These are phyloP conservation scores for Pocillopora damicornis DNA, from an alignment of 64 coral and sea anemone species.

Conservation along the genomic window DNA sequence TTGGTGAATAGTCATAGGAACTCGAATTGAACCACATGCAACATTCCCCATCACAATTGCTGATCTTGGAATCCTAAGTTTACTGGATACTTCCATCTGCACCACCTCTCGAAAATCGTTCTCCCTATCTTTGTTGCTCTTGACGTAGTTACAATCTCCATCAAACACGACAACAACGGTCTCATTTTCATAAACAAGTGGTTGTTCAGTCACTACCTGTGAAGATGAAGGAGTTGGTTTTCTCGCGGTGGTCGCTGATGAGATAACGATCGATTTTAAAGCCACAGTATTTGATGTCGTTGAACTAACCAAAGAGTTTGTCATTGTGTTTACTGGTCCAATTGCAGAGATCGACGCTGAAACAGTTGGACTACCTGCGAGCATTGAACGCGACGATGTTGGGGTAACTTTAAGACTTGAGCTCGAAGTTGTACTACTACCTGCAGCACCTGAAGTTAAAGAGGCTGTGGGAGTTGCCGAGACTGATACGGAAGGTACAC, in stretches of 20 bases:
- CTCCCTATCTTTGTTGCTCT: neutral
- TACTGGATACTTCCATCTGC: neutral
- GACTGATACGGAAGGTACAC: neutral
- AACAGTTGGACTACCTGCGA: neutral
- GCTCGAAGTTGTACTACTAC: neutral
- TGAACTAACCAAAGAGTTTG: neutral
- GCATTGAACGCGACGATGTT: neutral
- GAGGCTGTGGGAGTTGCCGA: neutral
- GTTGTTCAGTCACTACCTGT: slow-evolving; percentile 21
- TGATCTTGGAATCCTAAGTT: neutral
- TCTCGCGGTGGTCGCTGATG: neutral
- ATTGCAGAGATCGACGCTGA: neutral
- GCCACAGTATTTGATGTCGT: neutral
- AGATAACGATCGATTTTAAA: neutral
- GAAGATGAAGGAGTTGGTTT: slow-evolving; percentile 3
- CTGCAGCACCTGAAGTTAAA: neutral
- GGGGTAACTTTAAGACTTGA: neutral
- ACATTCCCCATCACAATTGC: slow-evolving; percentile 7
- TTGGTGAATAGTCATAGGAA: slow-evolving; percentile 47
- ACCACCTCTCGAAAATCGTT: slow-evolving; percentile 30
- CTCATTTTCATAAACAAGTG: slow-evolving; percentile 34
- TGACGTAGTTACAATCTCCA: slow-evolving; percentile 47
- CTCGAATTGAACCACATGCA: slow-evolving; percentile 58
- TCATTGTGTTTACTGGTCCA: neutral
- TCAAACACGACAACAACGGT: slow-evolving; percentile 50